Percentiles rank a stretch among this genome's conserved stretches.
Conservation (phyloP, 2,113 vertebrate species). For the Dipodomys spectabilis region DNA sequence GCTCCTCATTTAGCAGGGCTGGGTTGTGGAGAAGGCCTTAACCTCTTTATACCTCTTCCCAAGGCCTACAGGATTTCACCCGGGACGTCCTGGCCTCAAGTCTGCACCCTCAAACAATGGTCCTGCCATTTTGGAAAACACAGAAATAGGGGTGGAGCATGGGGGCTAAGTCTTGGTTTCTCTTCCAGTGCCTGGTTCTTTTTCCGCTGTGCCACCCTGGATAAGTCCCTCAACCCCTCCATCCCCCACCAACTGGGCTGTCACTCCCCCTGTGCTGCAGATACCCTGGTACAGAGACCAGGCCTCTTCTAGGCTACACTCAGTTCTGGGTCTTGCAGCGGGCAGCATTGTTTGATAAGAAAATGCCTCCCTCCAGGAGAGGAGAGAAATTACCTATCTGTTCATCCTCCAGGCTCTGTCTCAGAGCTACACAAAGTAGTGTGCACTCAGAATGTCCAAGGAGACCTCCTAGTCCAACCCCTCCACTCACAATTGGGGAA, state of each 20-base stretch:
- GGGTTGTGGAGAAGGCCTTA: neutral
- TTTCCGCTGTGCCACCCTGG: neutral
- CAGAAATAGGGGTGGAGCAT: neutral
- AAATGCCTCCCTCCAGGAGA: neutral
- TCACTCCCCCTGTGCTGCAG: neutral
- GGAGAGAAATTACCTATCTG: neutral
- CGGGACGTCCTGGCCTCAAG: neutral
- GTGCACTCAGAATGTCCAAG: neutral
- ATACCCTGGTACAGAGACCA: neutral
- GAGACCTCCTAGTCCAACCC: neutral
- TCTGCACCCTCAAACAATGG: neutral
- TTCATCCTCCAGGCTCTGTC: neutral
- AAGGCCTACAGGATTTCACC: neutral
- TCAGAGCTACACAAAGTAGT: neutral
- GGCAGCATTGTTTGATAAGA: neutral
- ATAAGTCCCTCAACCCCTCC: neutral
- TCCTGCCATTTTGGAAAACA: neutral
- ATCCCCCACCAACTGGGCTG: neutral
- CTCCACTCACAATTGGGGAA: neutral
- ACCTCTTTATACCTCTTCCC: neutral
- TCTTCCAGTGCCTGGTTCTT: neutral
- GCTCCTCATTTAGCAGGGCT: neutral
- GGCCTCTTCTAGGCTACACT: neutral
- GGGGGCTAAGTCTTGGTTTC: neutral
- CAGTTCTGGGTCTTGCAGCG: neutral